Base-by-base conservation (phyloP, 1,140 invertebrate genomes). In the Dryas iulia region DNA sequence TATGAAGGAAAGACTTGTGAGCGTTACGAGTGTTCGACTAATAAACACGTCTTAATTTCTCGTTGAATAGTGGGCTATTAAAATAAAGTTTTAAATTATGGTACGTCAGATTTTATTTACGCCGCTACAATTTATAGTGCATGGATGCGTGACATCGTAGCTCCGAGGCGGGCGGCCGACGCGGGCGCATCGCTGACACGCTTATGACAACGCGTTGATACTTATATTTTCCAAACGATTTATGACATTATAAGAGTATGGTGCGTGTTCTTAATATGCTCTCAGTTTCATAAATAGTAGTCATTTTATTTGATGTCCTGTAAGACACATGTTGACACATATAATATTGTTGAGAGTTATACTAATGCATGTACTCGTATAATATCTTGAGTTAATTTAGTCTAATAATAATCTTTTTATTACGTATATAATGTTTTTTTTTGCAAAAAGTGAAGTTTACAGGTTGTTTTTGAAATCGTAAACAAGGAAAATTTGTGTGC, bases 221-320 rank as follows among this genome's bases (percentile, higher is more conserved):
- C 84, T 88, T 91, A 91, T 91, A 91, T 91, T 89, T 89, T 89
- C 84, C 84, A 89, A 81, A 90, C 89, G 83, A 91, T 91, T 91
- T 91, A 91, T 90, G 78, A 78, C 82, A 83, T 87, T 89, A 89
- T 90, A 91, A 90, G 87, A 90, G 84, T 73, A 74, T 77, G 69
- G 76, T 81, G 76, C 76, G 76, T 81, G 79, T 82, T 80, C 81
- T 89, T 89, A 87, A 87, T 88, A 84, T 80, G 75, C 86, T 89
- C 78, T 81, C 86, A 83, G 83, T 81, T 86, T 72, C 87, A 90
- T 91, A 91, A 89, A 91, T 90, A 90, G 78, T 84, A 83, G 79
- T 89, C 78, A 90, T 90, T 86, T 91, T 88, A 88, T 90, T 90
- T 90, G 78, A 90, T 88, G 87, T 91, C 81, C 71, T 89, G 89